phyloP scores from a whole-genome alignment of 2,113 vertebrate species.

The Raja brachyura region DNA sequence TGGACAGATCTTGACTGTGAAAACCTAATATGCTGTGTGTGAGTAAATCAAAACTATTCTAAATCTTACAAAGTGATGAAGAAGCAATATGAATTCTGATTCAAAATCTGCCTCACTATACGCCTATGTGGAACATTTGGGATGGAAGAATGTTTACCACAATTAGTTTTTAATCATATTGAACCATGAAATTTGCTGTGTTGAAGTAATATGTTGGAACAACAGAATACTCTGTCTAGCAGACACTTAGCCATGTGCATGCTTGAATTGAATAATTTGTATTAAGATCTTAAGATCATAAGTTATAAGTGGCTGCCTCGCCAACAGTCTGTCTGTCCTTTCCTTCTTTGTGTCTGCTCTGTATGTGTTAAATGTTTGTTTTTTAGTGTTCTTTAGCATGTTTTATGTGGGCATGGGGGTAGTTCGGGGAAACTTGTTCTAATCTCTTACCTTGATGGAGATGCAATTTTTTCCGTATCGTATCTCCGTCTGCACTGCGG shows the following conservation, averaged over 20 bases:
- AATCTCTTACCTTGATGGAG: too few species aligned
- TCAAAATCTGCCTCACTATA: not conserved
- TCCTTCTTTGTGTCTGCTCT: too few species aligned
- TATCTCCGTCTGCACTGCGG: too few species aligned
- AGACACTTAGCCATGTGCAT: not conserved
- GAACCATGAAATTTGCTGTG: not conserved
- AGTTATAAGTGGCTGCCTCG: too few species aligned
- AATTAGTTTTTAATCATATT: not conserved
- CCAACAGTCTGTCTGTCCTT: too few species aligned
- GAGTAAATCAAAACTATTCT: not conserved
- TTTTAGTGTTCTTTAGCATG: too few species aligned
- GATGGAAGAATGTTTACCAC: not conserved
- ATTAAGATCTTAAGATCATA: too few species aligned
- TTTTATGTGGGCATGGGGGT: too few species aligned
- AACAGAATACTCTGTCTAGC: not conserved
- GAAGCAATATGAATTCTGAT: not conserved
- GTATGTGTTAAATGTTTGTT: too few species aligned
- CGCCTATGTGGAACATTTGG: not conserved
- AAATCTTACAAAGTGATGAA: conserved; percentile 6
- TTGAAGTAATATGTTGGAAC: not conserved
- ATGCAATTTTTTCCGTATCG: too few species aligned
- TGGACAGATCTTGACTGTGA: not conserved
- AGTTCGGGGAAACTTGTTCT: too few species aligned
- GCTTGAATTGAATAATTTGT: not conserved
- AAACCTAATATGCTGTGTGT: not conserved